A percentile compares a stretch with the other conserved stretches of the same genome.
Conservation (phyloP, 1,140 invertebrate genomes). For the Archegozetes longisetosus region DNA sequence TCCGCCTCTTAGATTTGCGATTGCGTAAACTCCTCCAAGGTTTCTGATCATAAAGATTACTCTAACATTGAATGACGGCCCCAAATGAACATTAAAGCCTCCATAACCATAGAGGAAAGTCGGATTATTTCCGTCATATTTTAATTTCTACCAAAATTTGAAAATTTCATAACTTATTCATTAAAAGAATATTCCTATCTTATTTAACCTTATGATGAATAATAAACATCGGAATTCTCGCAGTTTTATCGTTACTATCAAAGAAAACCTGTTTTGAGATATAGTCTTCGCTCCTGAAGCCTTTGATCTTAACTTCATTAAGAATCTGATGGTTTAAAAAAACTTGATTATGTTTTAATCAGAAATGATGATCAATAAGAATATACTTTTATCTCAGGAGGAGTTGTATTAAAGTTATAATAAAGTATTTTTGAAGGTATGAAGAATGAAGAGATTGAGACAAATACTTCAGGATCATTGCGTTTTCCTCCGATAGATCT, state of each 20-base stretch:
- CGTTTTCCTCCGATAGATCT: slow-evolving; percentile 72
- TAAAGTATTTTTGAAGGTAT: slow-evolving; percentile 80
- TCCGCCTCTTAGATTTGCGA: slow-evolving; percentile 72
- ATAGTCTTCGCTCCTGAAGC: slow-evolving; percentile 62
- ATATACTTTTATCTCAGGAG: slow-evolving; percentile 31
- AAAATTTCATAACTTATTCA: neutral
- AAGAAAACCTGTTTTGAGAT: slow-evolving; percentile 85
- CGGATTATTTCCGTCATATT: slow-evolving; percentile 48
- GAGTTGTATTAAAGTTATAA: slow-evolving; percentile 48
- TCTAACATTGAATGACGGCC: slow-evolving; percentile 64
- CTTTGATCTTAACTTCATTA: slow-evolving; percentile 62
- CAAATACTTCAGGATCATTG: slow-evolving; percentile 77
- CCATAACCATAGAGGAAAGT: slow-evolving; percentile 93
- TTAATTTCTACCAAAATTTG: slow-evolving; percentile 34
- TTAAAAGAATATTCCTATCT: slow-evolving; percentile 10
- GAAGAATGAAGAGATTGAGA: slow-evolving; percentile 81
- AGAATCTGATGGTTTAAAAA: slow-evolving; percentile 37
- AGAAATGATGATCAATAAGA: neutral
- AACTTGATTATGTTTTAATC: neutral
- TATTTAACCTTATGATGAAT: slow-evolving; percentile 54
- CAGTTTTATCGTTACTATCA: slow-evolving; percentile 79
- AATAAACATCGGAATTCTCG: slow-evolving; percentile 93
- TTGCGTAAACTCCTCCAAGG: slow-evolving; percentile 68
- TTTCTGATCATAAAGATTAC: slow-evolving; percentile 76
- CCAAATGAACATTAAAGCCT: slow-evolving; percentile 83